Conservation (phyloP, 2,797 vertebrate genomes). For the Tamandua tetradactyla region DNA sequence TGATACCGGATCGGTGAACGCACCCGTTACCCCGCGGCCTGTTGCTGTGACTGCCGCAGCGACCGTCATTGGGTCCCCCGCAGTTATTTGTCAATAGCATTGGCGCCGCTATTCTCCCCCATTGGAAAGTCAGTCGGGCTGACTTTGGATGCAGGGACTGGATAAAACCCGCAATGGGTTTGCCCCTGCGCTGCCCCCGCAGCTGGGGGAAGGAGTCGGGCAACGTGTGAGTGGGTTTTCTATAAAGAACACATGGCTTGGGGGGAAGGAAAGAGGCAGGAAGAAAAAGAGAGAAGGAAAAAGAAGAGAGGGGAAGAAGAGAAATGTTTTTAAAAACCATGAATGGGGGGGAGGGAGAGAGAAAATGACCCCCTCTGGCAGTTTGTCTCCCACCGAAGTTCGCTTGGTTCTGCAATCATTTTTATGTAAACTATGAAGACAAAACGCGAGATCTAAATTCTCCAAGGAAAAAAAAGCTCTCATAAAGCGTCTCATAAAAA, state of each 20-base stretch:
- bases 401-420: slow-evolving; percentile 2
- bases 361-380: background rate
- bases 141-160: slow-evolving; percentile 33
- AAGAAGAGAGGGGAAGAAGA: background rate
- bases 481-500: background rate
- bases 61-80: slow-evolving; percentile 55
- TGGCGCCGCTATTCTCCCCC: slow-evolving; percentile 63
- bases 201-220: background rate
- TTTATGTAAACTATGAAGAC: slow-evolving; percentile 13
- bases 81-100: slow-evolving; percentile 73
- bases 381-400: background rate
- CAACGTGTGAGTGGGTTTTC: background rate
- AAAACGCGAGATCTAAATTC: background rate
- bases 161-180: background rate
- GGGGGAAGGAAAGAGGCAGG: background rate
- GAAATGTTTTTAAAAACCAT: background rate
- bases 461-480: background rate
- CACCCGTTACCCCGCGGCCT: slow-evolving; percentile 70
- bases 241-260: slow-evolving; percentile 40
- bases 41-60: slow-evolving; percentile 58
- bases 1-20: slow-evolving; percentile 82
- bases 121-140: slow-evolving; percentile 69
- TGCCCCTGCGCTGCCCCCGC: background rate
- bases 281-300: background rate
- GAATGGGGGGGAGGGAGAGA: background rate